Base-by-base conservation (phyloP, 2,797 vertebrate genomes). In the Sphaeramia orbicularis region DNA sequence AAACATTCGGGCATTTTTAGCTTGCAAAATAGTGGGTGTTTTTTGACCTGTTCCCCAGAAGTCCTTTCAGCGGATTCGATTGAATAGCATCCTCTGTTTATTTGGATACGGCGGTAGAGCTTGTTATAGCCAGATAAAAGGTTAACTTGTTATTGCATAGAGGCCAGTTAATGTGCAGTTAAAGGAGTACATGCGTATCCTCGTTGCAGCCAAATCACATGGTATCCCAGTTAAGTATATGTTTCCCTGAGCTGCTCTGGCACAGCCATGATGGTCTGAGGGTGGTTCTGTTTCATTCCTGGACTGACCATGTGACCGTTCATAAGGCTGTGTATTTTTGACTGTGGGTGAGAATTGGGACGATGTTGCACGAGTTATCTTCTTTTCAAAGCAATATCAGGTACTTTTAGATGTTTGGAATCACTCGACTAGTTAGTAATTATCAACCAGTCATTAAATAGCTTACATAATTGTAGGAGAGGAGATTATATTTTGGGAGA, bases 121-220 rank as follows among this genome's bases (percentile, higher is more conserved):
- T 89, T 76, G 87, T 92, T 91, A 79, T 88, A 90, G 83, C 80
- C 88, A 91, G 91, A 93, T 92, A 90, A 92, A 93, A 92, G 88
- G 89, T 91, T 89, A 79, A 76, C 89, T 91, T 94, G 93, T 93
- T 92, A 90, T 94, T 93, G 87, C 90, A 72, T 67, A 11, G 90
- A 91, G 91, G 89, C 85, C 88, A 78, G 87, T 85, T 90, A 93
- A 92, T 91, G 91, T 91, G 87, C 83, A 91, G 89, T 91, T 93
- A 62, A 89, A 85, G 78, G 59, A 91, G 78, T 73, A 88, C 81
- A 86, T 89, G 86, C 86, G 41, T 91, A 86, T 90, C 87, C 88
- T 81, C 16, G 52, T 70, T 81, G 80, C 65, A 88, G 83, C 83
- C 81, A 91, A 93, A 92, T 90, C 89, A 91, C 89, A 93, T 89